Evolutionary conservation across 2,113 vertebrate species (phyloP).

Genomic region (Prionailurus viverrinus): DNA sequence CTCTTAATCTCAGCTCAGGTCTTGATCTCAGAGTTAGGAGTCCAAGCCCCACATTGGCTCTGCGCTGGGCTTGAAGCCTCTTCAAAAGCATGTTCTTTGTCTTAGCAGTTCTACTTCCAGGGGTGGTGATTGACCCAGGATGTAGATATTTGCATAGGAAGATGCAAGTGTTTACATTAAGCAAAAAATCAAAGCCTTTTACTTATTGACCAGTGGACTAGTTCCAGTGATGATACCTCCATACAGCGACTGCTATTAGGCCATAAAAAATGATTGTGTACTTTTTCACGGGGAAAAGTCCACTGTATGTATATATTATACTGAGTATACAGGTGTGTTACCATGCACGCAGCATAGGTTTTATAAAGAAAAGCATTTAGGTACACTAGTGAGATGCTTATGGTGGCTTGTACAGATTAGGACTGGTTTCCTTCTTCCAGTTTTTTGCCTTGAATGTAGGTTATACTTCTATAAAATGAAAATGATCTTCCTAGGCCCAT

Average conservation of each 20-base stretch:
- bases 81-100: neutral
- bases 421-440: neutral
- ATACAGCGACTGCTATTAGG: neutral
- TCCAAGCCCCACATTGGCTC: no score
- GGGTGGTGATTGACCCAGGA: neutral
- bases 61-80: no score
- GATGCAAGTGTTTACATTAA: neutral
- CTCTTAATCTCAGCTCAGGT: no score
- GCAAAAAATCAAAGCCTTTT: neutral
- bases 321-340: neutral
- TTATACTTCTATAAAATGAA: neutral
- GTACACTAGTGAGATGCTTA: neutral
- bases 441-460: neutral
- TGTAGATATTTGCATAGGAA: neutral
- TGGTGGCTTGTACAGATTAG: neutral
- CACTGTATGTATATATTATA: accelerated
- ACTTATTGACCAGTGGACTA: neutral
- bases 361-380: neutral
- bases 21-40: no score
- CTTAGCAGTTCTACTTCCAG: neutral
- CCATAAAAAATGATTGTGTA: neutral
- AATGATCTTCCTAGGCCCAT: neutral
- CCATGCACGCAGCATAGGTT: neutral
- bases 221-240: neutral
- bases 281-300: neutral